Percentiles rank a stretch among this genome's conserved stretches.
Conservation (phyloP, 2,888 invertebrate species). For the Panopea generosa region DNA sequence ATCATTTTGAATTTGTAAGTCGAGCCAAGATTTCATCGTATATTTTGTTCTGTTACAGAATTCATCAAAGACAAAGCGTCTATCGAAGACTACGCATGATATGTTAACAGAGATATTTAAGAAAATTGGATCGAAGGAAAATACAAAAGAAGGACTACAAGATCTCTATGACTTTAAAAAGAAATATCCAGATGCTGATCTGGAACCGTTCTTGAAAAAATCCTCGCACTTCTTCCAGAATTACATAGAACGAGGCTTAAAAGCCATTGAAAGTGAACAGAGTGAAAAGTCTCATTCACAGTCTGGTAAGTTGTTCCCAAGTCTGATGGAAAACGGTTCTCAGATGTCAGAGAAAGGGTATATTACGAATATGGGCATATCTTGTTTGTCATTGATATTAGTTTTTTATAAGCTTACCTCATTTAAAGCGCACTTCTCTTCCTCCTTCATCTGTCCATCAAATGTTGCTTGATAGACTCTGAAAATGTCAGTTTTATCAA, state of each 20-base stretch:
- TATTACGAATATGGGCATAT: too few species aligned
- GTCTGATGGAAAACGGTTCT: too few species aligned
- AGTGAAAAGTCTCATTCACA: constrained; percentile 32
- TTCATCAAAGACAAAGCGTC: constrained; percentile 81
- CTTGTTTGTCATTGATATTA: too few species aligned
- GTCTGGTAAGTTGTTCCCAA: background rate
- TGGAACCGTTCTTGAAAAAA: constrained; percentile 93
- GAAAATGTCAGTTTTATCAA: too few species aligned
- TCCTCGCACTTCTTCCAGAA: constrained; percentile 94
- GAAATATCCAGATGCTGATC: constrained; percentile 93
- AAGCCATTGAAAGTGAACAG: constrained; percentile 87
- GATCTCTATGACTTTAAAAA: constrained; percentile 92
- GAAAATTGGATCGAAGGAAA: constrained; percentile 95
- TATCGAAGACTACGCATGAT: constrained; percentile 93
- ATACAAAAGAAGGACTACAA: constrained; percentile 91
- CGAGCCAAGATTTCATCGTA: constrained; percentile 2
- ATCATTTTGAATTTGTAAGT: too few species aligned
- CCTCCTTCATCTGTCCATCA: too few species aligned
- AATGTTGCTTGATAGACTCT: too few species aligned
- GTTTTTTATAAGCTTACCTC: too few species aligned
- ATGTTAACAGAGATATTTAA: constrained; percentile 95
- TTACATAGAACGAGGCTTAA: constrained; percentile 92
- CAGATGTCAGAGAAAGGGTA: too few species aligned
- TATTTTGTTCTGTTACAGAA: constrained; percentile 11
- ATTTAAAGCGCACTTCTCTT: too few species aligned